These are phyloP conservation scores for Leptura quadrifasciata DNA, from an alignment of 2,888 invertebrate species.

Conservation along the genomic window DNA sequence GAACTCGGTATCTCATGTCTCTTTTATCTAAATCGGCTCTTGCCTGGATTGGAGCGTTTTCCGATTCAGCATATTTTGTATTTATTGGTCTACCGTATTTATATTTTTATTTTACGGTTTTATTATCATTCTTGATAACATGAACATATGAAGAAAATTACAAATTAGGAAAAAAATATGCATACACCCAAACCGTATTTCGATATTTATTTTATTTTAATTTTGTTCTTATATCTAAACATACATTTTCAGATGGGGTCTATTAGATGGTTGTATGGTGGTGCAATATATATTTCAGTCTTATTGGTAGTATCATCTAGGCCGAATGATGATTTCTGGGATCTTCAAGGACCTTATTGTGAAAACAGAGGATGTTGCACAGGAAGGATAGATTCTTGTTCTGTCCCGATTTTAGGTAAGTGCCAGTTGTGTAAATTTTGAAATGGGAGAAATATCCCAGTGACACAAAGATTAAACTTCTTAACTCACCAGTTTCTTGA, in stretches of 20 bases:
- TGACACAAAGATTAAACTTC: too few relatives aligned
- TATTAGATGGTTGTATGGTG: conserved; percentile 29
- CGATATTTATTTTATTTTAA: neutral
- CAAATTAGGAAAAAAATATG: neutral
- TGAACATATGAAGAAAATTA: neutral
- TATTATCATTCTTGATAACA: neutral
- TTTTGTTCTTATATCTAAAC: neutral
- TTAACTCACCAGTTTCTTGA: too few relatives aligned
- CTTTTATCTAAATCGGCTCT: too few relatives aligned
- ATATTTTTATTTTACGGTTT: too few relatives aligned
- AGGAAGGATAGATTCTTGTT: conserved; percentile 87
- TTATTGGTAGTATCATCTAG: conserved; percentile 40
- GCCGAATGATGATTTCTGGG: conserved; percentile 69
- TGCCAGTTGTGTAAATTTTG: neutral
- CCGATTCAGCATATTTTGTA: too few relatives aligned
- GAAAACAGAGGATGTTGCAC: conserved; percentile 81
- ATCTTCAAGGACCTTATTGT: conserved; percentile 78
- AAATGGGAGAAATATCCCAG: neutral
- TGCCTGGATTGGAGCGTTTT: too few relatives aligned
- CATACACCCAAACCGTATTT: neutral
- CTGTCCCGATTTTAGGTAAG: conserved; percentile 84
- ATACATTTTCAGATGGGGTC: conserved; percentile 46
- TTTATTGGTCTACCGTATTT: too few relatives aligned
- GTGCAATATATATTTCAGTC: conserved; percentile 35
- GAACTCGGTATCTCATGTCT: too few relatives aligned